A percentile compares a stretch with the other conserved stretches of the same genome.
phyloP scores from a whole-genome alignment of 2,113 vertebrate genomes.

The Gymnarchus niloticus region DNA sequence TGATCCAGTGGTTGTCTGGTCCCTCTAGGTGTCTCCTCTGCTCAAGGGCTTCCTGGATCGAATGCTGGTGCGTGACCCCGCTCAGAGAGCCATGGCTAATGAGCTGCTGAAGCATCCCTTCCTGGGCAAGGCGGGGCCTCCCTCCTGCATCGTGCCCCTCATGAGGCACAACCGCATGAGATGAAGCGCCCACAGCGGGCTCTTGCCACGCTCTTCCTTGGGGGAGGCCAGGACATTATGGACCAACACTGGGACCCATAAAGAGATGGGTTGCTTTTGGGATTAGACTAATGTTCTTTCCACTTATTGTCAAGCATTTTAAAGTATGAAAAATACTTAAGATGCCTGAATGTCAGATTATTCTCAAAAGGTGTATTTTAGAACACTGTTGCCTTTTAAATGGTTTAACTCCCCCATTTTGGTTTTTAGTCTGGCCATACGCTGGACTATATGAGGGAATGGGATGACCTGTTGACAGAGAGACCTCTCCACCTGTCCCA shows the following conservation, averaged over 20 bases:
- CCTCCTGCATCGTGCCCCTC: constrained; percentile 84
- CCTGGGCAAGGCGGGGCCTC: constrained; percentile 75
- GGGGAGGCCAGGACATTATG: background rate
- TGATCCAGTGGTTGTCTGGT: background rate
- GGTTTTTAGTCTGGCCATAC: background rate
- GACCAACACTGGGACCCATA: background rate
- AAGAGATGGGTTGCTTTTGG: background rate
- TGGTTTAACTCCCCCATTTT: background rate
- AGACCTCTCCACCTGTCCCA: background rate
- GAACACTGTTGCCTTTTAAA: constrained; percentile 13
- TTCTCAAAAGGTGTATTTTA: background rate
- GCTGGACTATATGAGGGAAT: background rate
- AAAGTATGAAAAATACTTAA: constrained; percentile 7
- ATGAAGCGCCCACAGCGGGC: constrained; percentile 56
- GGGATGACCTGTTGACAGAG: background rate
- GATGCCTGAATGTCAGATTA: background rate
- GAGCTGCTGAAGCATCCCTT: constrained; percentile 87
- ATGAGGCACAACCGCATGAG: constrained; percentile 86
- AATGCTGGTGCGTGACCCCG: constrained; percentile 80
- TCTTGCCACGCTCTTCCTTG: background rate
- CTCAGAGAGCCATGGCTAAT: constrained; percentile 72
- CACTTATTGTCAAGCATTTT: constrained; percentile 16
- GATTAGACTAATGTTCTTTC: constrained; percentile 1
- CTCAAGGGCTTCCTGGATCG: constrained; percentile 87
- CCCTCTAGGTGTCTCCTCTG: constrained; percentile 73